Evolutionary conservation across 2,797 vertebrate species (phyloP), one percentile per base, ranked within the genome.

Genomic region (Trachurus trachurus): DNA sequence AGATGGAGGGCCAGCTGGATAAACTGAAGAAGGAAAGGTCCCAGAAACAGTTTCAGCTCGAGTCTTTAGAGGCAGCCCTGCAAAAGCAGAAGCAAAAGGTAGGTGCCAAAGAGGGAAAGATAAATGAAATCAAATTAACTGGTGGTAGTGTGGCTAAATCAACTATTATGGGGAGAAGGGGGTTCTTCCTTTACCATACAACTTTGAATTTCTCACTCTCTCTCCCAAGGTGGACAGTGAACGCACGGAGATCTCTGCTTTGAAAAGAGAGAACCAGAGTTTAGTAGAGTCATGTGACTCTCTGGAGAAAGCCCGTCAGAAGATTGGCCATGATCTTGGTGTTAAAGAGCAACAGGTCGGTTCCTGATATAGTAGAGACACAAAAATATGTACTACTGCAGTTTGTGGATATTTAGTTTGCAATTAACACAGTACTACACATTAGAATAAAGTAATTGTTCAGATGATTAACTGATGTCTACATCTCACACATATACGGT

Each of bases 41-140:
- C 54, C 97, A 98, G 84, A 96, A 96, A 66, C 97, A 98, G 80
- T 97, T 98, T 87, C 97, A 98, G 82, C 82, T 98, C 9, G 97
- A 98, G 22, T 95, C 96, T 13, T 81, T 98, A 40, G 97, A 98
- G 81, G 97, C 96, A 13, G 95, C 96, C 0, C 80, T 98, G 70
- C 96, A 97, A 66, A 99, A 98, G 85, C 97, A 99, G 83, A 99
- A 97, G 64, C 97, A 98, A 85, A 98, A 98, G 96, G 97, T 98
- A 78, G 62, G 83, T 71, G 39, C 22, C 80, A 3, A 19, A 61
- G 5, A 16, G 4, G n/a, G 42, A 29, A 13, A 1, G 4, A 29
- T 67, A 16, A 11, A 29, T 37, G 22, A 7, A 70, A n/a, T 72
- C 6, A 49, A 0, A 7, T 53, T 1, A 40, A 29, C 1, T 49